A percentile compares a stretch with the other conserved stretches of the same genome.
Evolutionary conservation across 2,888 invertebrate species (phyloP).

Genomic region (Parelbella ahira): DNA sequence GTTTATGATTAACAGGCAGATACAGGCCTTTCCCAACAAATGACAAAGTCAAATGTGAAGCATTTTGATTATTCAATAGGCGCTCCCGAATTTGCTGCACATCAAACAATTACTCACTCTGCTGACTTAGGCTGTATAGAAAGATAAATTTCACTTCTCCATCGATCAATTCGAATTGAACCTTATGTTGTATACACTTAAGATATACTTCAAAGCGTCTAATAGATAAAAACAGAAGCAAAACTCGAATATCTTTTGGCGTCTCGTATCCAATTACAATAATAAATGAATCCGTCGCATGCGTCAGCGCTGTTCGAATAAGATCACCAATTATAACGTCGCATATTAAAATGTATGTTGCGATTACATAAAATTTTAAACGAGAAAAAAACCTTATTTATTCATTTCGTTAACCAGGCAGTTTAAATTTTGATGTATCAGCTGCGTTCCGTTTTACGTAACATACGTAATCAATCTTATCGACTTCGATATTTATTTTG

Average conservation of each 20-base stretch:
- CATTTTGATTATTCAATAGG: constrained; percentile 17
- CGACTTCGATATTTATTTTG: constrained; percentile 6
- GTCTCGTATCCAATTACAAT: constrained; percentile 63
- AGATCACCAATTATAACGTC: constrained; percentile 41
- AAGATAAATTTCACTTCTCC: constrained; percentile 15
- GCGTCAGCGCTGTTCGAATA: constrained; percentile 43
- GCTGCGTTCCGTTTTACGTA: constrained; percentile 8
- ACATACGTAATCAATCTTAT: constrained; percentile 11
- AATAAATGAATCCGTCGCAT: constrained; percentile 56
- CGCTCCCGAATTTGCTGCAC: constrained; percentile 22
- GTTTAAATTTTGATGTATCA: constrained; percentile 10
- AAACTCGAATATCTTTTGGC: constrained; percentile 49
- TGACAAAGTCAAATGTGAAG: constrained; percentile 1
- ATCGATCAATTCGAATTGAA: constrained; percentile 27
- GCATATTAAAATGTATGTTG: constrained; percentile 14
- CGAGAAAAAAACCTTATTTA: constrained; percentile 10
- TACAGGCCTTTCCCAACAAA: no score
- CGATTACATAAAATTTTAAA: constrained; percentile 14
- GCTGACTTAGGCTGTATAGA: constrained; percentile 30
- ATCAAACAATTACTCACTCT: constrained; percentile 36
- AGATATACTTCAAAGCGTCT: neutral
- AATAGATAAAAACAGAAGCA: constrained; percentile 39
- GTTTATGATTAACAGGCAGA: no score
- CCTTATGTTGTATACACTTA: constrained; percentile 27
- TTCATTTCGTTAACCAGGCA: constrained; percentile 15